Percentiles rank a stretch among this genome's conserved stretches.
These are phyloP conservation scores for Amiota mariae DNA, from an alignment of 2,888 invertebrate genomes.

Conservation along the genomic window DNA sequence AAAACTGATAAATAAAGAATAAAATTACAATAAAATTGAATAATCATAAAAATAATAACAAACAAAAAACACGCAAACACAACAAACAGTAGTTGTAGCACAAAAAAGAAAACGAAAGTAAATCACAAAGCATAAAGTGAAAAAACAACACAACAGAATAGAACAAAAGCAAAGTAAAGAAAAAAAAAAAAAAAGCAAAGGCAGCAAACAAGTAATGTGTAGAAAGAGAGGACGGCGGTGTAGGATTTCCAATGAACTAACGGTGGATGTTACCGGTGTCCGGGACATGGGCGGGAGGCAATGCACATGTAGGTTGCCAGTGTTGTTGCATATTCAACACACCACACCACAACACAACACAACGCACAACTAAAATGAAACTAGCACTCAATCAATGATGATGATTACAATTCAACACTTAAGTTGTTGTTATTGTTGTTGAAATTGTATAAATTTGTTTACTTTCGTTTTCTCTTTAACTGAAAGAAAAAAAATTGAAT, in stretches of 20 bases:
- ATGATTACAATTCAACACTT: not conserved
- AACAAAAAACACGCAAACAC: constrained; percentile 30
- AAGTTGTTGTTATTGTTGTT: too few relatives aligned
- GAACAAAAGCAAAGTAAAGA: constrained; percentile 14
- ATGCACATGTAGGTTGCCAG: constrained; percentile 23
- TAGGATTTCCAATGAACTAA: constrained; percentile 7
- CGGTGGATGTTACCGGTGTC: not conserved
- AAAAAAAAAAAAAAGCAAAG: not conserved
- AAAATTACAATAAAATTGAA: constrained; percentile 31
- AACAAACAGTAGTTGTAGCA: not conserved
- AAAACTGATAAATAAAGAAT: constrained; percentile 19
- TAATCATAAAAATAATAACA: not conserved
- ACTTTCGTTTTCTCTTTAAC: not conserved
- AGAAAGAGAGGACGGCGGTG: too few relatives aligned
- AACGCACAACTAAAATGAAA: not conserved
- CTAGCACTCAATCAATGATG: not conserved
- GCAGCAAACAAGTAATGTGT: not conserved
- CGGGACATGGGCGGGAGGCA: not conserved
- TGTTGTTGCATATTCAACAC: not conserved
- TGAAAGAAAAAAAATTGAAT: not conserved
- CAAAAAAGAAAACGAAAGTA: constrained; percentile 31
- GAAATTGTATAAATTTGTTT: not conserved
- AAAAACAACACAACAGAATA: constrained; percentile 3
- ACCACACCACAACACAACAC: too few relatives aligned
- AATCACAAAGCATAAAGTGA: constrained; percentile 10